Percentiles rank a stretch among this genome's conserved stretches.
These are phyloP conservation scores for Sesamia inferens DNA, from an alignment of 2,888 invertebrate species.

Conservation along the genomic window DNA sequence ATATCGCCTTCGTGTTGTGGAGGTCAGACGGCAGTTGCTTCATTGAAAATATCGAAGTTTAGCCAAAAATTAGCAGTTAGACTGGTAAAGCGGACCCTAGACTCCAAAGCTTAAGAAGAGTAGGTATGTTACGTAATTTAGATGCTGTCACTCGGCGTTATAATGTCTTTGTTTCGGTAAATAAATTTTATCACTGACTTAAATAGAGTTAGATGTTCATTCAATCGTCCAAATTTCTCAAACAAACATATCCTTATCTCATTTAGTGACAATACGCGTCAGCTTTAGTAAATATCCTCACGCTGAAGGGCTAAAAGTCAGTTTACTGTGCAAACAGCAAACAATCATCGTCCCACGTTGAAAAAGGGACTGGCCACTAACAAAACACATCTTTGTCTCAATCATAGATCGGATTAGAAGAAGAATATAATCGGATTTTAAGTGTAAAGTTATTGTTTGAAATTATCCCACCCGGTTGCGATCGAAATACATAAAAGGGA, in stretches of 20 bases:
- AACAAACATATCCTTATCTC: constrained; percentile 45
- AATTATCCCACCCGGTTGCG: constrained; percentile 78
- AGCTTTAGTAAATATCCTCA: constrained; percentile 34
- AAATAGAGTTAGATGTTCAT: constrained; percentile 41
- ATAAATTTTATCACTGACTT: background rate
- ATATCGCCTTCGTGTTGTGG: too few relatives aligned
- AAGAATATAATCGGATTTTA: constrained; percentile 83
- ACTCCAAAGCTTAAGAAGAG: too few relatives aligned
- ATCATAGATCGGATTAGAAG: constrained; percentile 73
- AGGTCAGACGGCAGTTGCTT: too few relatives aligned
- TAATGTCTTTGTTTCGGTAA: too few relatives aligned
- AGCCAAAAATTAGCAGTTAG: too few relatives aligned
- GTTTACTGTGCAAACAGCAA: constrained; percentile 60
- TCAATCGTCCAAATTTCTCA: constrained; percentile 33
- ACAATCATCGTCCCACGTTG: constrained; percentile 63
- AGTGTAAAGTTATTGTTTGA: constrained; percentile 81
- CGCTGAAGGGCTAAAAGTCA: constrained; percentile 47
- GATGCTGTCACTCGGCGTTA: constrained; percentile 34
- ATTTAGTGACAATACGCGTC: constrained; percentile 58
- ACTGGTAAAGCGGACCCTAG: too few relatives aligned
- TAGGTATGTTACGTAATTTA: too few relatives aligned
- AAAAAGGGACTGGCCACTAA: constrained; percentile 71
- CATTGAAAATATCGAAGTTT: too few relatives aligned
- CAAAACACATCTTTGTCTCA: constrained; percentile 75
- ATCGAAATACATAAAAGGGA: constrained; percentile 44